phyloP scores from a whole-genome alignment of 2,113 vertebrate genomes.

The Centrocercus urophasianus region DNA sequence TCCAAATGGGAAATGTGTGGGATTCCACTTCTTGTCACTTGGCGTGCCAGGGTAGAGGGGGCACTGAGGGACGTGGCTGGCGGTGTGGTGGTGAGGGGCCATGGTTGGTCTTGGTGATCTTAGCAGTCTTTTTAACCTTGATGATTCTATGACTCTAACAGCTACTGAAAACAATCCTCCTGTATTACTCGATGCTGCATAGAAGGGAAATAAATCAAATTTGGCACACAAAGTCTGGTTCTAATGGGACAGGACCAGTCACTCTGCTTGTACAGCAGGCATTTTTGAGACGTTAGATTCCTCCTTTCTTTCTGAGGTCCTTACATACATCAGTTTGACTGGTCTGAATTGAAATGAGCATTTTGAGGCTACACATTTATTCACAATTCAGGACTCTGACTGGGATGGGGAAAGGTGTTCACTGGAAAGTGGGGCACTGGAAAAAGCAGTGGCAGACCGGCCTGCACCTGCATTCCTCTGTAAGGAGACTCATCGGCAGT shows the following conservation, averaged over 20 bases:
- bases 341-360: accelerated
- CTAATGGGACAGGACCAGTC: neutral
- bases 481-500: neutral
- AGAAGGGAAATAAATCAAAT: neutral
- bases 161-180: neutral
- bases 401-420: neutral
- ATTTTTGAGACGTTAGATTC: too few relatives aligned
- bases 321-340: accelerated
- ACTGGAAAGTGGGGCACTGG: neutral
- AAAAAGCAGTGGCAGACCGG: neutral
- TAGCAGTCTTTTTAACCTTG: too few relatives aligned
- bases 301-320: neutral
- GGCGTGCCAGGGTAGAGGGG: neutral
- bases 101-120: too few relatives aligned
- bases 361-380: neutral
- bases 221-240: accelerated
- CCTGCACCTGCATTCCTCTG: neutral
- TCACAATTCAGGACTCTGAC: neutral
- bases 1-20: neutral
- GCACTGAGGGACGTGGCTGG: too few relatives aligned
- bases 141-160: neutral
- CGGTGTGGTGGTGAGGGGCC: too few relatives aligned
- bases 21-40: neutral
- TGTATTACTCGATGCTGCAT: accelerated
- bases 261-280: too few relatives aligned